Base-by-base conservation (phyloP, 2,113 vertebrate genomes). In the Cariama cristata region DNA sequence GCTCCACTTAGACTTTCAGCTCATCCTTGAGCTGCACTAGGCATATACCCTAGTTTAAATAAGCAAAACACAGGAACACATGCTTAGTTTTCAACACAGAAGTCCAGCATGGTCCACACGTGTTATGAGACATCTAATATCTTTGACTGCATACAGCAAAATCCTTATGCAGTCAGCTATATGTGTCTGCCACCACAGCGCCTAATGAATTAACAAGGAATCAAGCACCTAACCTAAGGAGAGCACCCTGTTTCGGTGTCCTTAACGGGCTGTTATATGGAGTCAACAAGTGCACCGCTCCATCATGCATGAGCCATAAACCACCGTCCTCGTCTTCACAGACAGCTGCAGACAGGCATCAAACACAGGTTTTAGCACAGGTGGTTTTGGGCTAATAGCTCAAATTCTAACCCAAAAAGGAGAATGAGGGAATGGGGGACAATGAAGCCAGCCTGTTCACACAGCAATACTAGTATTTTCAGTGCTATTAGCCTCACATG, bases 111-210 rank as follows among this genome's bases (percentile, higher is more conserved):
- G 14, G 30, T 38, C 38, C 64, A 62, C 30, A n/a, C 58, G 40
- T 69, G 6, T 60, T 79, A 55, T 3, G 20, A 88, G 66, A 58
- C 14, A 58, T 10, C 9, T 8, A 22, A 1, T 18, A 76, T 5
- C 26, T 72, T 76, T 10, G 59, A n/a, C 3, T 33, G n/a, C 44
- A 49, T 12, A 38, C 15, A 66, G 45, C 49, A 80, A 47, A 95
- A 27, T 7, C 40, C 26, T 64, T 26, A 59, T 0, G 2, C 33
- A 19, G 49, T 44, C 42, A 38, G 60, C 71, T 8, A 45, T 10
- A 6, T 0, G 0, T 3, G 2, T 23, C 24, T 66, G 56, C 52
- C 53, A 59, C 62, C 55, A 58, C 14, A 76, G 15, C 9, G 17
- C 9, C 44, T 40, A 28, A 68, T n/a, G 27, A 91, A 67, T 14